Base-by-base conservation (phyloP, 2,888 invertebrate species). In the Cyrtodaria siliqua region DNA sequence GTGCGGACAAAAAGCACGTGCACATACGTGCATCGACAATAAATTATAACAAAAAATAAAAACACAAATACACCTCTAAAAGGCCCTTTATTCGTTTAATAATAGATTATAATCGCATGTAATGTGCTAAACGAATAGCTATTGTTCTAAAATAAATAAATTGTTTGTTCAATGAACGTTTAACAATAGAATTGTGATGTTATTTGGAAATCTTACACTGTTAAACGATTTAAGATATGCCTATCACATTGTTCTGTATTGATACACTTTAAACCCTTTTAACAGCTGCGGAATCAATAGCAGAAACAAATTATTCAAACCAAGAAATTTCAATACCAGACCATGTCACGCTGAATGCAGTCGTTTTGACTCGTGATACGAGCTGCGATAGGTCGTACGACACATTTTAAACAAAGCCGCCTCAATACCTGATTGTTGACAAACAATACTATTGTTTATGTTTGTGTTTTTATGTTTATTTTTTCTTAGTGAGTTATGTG, bases 151-250 rank as follows among this genome's bases (percentile, higher is more conserved):
- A 59, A 59, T 75, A 75, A 75, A 75, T 69, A 75, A 69, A 69
- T 60, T 75, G 69, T 75, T 75, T 75, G 74, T 75, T 69, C 59
- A 75, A 69, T 69, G 69, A 75, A 75, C 59, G 57, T n/a, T 44
- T 50, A 69, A 63, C 68, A 68, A 75, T 69, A 49, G 27, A 53
- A 27, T 53, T 47, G 47, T 69, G 69, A 75, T 75, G 74, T 52
- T 69, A 44, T 75, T 75, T 59, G 24, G 74, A 68, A 68, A 75
- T 75, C 64, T 69, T 59, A 75, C 59, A 52, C 69, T 59, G 55
- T 60, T 64, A 64, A 69, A 75, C 64, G 74, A 69, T 68, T 75
- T 68, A 60, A 64, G 69, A 71, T 64, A 71, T 59, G 57, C 63
- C 44, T 23, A 59, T 38, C 8, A 26, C 38, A 50, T 71, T 71